Conservation (phyloP, 2,113 vertebrate species). For the Dicrurus megarhynchus region DNA sequence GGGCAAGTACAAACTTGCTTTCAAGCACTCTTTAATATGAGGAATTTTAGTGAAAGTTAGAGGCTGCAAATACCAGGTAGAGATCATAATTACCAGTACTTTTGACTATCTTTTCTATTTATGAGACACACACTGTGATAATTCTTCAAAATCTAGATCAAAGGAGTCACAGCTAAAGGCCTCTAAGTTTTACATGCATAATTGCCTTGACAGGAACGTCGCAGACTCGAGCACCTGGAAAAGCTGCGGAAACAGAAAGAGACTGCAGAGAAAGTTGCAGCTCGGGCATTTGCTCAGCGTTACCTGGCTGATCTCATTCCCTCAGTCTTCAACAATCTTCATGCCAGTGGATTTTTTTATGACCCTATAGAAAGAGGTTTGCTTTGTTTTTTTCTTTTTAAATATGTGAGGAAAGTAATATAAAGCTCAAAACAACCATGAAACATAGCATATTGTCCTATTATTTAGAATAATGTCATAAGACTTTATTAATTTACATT, state of each 20-base stretch:
- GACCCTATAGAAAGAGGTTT: constrained; percentile 87
- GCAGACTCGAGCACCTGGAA: constrained; percentile 79
- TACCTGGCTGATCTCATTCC: constrained; percentile 88
- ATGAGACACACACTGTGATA: neutral
- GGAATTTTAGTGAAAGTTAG: neutral
- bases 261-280: constrained; percentile 84
- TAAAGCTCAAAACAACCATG: neutral
- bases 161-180: neutral
- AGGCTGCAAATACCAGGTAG: neutral
- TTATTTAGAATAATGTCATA: neutral
- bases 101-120: neutral
- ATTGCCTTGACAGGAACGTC: constrained; percentile 73
- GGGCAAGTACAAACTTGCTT: neutral
- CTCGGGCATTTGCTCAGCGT: constrained; percentile 77
- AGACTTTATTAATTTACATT: neutral
- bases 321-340: constrained; percentile 80
- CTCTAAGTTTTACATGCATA: neutral
- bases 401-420: neutral
- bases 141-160: neutral
- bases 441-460: neutral
- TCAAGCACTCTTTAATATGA: neutral
- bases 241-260: constrained; percentile 77
- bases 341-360: constrained; percentile 86
- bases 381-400: neutral
- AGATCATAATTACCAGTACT: neutral